phyloP scores from a whole-genome alignment of 2,888 invertebrate genomes.

The Erebia epiphron region DNA sequence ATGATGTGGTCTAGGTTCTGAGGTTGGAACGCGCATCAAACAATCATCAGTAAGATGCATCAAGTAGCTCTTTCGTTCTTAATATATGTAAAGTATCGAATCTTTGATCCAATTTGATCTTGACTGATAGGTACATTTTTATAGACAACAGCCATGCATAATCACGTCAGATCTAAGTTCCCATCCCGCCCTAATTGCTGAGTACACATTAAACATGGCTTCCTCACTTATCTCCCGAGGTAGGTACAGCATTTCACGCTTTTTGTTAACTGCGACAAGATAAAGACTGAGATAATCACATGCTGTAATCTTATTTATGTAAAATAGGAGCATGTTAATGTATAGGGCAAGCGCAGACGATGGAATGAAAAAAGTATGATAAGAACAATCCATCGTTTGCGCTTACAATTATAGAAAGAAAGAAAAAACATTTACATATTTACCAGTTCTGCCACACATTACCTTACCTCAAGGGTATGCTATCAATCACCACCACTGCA shows the following conservation, averaged over 20 bases:
- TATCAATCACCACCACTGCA: no score
- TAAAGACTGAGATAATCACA: constrained; percentile 1
- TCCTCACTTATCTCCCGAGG: constrained; percentile 5
- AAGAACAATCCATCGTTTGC: no score
- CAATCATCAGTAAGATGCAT: no score
- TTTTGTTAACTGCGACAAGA: background rate
- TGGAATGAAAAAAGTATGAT: no score
- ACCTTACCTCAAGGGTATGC: no score
- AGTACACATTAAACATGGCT: constrained; percentile 5
- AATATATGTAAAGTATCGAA: background rate
- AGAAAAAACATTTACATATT: no score
- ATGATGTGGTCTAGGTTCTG: no score
- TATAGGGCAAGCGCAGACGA: no score
- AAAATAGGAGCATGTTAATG: constrained; percentile 6
- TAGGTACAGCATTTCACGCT: constrained; percentile 1
- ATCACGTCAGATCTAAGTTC: constrained; percentile 25
- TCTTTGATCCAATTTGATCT: background rate
- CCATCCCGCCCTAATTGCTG: constrained; percentile 1
- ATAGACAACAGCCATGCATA: constrained; percentile 16
- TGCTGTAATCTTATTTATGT: constrained; percentile 2
- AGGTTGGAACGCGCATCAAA: no score
- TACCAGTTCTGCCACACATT: no score
- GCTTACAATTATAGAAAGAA: no score
- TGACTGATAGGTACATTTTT: background rate
- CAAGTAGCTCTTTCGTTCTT: no score